Evolutionary conservation across 2,888 invertebrate genomes (phyloP).

Genomic region (Brachynemurus nebulosus): DNA sequence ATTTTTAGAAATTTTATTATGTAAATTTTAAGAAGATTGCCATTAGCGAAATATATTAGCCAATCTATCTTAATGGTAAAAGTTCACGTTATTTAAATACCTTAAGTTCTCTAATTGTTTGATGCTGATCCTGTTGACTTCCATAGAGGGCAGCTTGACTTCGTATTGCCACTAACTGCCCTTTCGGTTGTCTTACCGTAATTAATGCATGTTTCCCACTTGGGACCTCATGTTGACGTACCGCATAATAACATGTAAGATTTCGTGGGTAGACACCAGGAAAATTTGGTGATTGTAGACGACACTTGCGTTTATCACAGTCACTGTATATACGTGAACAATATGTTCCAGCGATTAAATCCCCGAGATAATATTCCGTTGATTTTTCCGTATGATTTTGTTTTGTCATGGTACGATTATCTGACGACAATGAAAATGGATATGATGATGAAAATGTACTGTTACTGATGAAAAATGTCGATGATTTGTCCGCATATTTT

Average conservation of each 20-base stretch:
- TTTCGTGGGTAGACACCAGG: slow-evolving; percentile 89
- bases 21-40: no score
- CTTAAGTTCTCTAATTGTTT: slow-evolving; percentile 17
- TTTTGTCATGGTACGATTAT: no score
- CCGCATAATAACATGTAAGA: slow-evolving; percentile 87
- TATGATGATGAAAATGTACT: no score
- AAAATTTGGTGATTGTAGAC: slow-evolving; percentile 83
- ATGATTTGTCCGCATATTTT: no score
- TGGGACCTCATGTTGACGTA: slow-evolving; percentile 71
- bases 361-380: slow-evolving; percentile 36
- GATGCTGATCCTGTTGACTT: slow-evolving; percentile 35
- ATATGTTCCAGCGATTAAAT: slow-evolving; percentile 81
- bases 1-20: no score
- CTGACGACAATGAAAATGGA: no score
- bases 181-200: slow-evolving; percentile 70
- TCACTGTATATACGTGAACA: slow-evolving; percentile 87
- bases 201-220: slow-evolving; percentile 79
- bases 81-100: no score
- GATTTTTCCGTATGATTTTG: slow-evolving; percentile 16
- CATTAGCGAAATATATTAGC: no score
- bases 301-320: slow-evolving; percentile 79
- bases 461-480: no score
- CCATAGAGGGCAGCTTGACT: slow-evolving; percentile 58
- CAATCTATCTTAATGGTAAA: no score
- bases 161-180: slow-evolving; percentile 71